phyloP scores from a whole-genome alignment of 2,888 invertebrate species.

The Pantelozetes paolii region DNA sequence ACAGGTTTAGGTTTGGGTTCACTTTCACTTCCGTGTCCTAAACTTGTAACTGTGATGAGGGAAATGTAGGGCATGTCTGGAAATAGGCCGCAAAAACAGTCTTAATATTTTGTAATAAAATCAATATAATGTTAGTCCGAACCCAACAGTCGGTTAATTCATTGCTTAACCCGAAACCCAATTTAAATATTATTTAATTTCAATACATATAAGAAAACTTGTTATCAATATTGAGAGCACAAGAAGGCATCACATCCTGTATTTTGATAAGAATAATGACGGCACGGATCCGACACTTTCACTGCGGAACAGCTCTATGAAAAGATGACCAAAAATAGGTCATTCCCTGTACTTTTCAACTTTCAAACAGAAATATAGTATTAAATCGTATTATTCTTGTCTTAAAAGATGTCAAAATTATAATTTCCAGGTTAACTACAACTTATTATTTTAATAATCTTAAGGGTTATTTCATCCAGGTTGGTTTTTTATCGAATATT shows the following conservation, averaged over 20 bases:
- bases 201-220: not conserved
- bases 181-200: slow-evolving; percentile 6
- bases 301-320: slow-evolving; percentile 17
- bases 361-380: not conserved
- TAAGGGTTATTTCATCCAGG: no score
- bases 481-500: no score
- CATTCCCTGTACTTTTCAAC: slow-evolving; percentile 15
- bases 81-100: slow-evolving; percentile 25
- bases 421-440: no score
- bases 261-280: slow-evolving; percentile 23
- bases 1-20: slow-evolving; percentile 34
- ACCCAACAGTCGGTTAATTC: slow-evolving; percentile 20
- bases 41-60: slow-evolving; percentile 29
- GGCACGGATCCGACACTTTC: slow-evolving; percentile 31
- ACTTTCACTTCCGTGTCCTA: slow-evolving; percentile 37
- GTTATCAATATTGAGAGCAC: slow-evolving; percentile 33
- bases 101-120: slow-evolving; percentile 5
- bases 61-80: slow-evolving; percentile 19
- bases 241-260: slow-evolving; percentile 37
- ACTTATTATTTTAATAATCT: no score
- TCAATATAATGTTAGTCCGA: slow-evolving; percentile 31
- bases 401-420: no score
- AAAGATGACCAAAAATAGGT: slow-evolving; percentile 29
- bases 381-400: no score
- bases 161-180: slow-evolving; percentile 34